phyloP scores from a whole-genome alignment of 2,113 vertebrate genomes.

The Mormyrus lacerda region DNA sequence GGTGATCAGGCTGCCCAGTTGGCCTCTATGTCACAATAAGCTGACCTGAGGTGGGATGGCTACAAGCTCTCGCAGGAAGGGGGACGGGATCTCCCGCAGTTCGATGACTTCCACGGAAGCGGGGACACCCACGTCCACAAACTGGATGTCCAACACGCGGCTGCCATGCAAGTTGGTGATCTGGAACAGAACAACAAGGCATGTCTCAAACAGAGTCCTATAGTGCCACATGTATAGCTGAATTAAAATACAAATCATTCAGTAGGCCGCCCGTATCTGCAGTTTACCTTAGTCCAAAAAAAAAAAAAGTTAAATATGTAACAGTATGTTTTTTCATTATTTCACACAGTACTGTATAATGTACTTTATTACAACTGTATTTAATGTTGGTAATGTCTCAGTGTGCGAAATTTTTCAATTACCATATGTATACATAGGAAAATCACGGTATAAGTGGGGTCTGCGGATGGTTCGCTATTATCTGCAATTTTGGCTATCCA shows the following conservation, averaged over 20 bases:
- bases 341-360: not conserved
- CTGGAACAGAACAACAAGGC: slow-evolving; percentile 50
- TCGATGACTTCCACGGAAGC: slow-evolving; percentile 82
- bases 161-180: slow-evolving; percentile 76
- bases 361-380: not conserved
- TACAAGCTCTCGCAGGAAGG: slow-evolving; percentile 66
- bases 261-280: not conserved
- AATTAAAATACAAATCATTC: not conserved
- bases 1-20: not conserved
- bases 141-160: slow-evolving; percentile 75
- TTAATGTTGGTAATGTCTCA: not conserved
- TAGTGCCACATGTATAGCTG: not conserved
- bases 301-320: not conserved
- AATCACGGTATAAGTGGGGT: not conserved
- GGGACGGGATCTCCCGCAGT: slow-evolving; percentile 76
- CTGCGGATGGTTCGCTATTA: not conserved
- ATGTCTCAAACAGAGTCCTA: not conserved
- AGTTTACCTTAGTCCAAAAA: not conserved
- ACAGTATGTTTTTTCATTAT: not conserved
- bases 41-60: slow-evolving; percentile 82
- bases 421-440: not conserved
- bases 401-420: not conserved
- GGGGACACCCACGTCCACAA: slow-evolving; percentile 73
- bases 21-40: not conserved
- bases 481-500: not conserved